Percentiles rank a stretch among this genome's conserved stretches.
Conservation (phyloP, 1,140 invertebrate genomes). For the Geopemphigus sp. region DNA sequence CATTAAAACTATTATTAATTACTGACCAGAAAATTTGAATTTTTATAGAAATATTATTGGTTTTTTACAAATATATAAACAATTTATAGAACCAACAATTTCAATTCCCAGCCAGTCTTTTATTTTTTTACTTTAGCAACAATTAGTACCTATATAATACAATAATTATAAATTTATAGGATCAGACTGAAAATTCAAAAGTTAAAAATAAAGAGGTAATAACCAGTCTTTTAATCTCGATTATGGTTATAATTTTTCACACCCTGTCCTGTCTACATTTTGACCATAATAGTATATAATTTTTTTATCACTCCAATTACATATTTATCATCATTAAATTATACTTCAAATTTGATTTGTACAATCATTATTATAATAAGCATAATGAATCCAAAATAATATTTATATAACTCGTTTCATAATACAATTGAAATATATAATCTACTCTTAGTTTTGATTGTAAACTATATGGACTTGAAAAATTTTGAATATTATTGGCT, state of each 20-base stretch:
- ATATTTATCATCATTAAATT: background rate
- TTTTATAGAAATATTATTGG: constrained; percentile 12
- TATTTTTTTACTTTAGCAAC: background rate
- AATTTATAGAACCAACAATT: background rate
- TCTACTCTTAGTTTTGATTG: background rate
- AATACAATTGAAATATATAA: background rate
- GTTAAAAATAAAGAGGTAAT: constrained; percentile 16
- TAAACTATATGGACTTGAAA: background rate
- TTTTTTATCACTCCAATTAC: background rate
- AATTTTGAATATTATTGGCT: no score
- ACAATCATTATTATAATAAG: background rate
- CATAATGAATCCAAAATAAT: background rate
- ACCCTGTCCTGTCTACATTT: constrained; percentile 43
- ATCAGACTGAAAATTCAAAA: constrained; percentile 22
- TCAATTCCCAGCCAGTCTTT: constrained; percentile 16
- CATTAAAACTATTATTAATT: background rate
- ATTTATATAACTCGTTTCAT: background rate
- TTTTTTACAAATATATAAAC: background rate
- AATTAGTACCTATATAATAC: background rate
- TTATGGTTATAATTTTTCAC: constrained; percentile 41
- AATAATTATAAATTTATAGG: constrained; percentile 18
- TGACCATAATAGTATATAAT: background rate
- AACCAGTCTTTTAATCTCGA: constrained; percentile 44
- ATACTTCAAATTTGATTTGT: constrained; percentile 30
- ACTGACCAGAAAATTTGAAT: background rate